Evolutionary conservation across 2,797 vertebrate species (phyloP), one percentile per base, ranked within the genome.

Genomic region (Xiphorhynchus erythropygius): DNA sequence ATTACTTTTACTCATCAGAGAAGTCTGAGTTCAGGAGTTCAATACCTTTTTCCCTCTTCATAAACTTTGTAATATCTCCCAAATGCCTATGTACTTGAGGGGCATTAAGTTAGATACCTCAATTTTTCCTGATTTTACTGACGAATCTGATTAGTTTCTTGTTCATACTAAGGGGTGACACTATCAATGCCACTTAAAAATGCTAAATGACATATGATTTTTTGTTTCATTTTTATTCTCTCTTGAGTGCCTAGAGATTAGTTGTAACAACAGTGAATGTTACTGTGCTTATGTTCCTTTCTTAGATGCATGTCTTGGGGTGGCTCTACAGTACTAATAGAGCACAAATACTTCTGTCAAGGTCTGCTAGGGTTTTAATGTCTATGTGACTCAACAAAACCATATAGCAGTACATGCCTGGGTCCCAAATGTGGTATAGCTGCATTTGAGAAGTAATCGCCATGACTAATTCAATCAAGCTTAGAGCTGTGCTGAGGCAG

Each of bases 381-480:
- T 76, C 80, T 84, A 0, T 1, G 11, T 93, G 76, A 71, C 49
- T 77, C 41, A 10, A 35, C 17, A 83, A 92, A 80, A 56, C 21
- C 7, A 25, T 83, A 33, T 9, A 74, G 44, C 33, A 76, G 27
- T 89, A 69, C 17, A 49, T 1, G 5, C 21, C 47, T 7, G 1
- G 10, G 56, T 90, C 75, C 28, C 82, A 70, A 55, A 92, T 0
- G 28, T 23, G 87, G 57, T 77, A 49, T 25, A 83, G 76, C 30
- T 91, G 68, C 46, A 75, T 94, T 93, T 87, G 44, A 80, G 71
- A 84, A 83, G 75, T 63, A 95, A 89, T 87, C 85, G 52, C 85
- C 55, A 23, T 89, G 71, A 87, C 87, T 96, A 94, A 90, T 91
- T 80, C 82, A 91, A 60, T 94, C 85, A 93, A 67, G 11, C 52